Evolutionary conservation across 2,113 vertebrate species (phyloP), one percentile per base, ranked within the genome.

Genomic region (Alethe castanea): DNA sequence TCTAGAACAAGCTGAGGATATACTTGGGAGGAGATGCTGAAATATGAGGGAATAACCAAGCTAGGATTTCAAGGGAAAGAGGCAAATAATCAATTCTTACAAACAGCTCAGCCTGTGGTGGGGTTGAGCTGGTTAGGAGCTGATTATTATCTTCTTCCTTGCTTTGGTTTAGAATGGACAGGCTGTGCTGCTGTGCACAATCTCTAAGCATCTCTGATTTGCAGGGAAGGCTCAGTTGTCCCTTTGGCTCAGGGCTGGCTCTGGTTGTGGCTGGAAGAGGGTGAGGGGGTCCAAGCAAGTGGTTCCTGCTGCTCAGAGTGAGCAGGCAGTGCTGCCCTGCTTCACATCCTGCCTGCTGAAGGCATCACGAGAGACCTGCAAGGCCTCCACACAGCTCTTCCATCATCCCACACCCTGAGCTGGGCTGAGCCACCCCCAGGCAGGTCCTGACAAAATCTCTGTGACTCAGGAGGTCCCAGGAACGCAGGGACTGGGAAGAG

Each of bases 361-460:
- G 56, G 74, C 61, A 6, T 23, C 12, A 52, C 47, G 60, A 91
- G 12, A 47, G 61, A 71, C 38, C 65, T 79, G 53, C 53, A 69
- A 26, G 72, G 61, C 29, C 23, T 79, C 25, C 56, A 17, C 57
- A 1, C 47, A 36, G n/a, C 28, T 67, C 40, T 44, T 35, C 28
- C 0, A 0, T 56, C 36, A 6, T 14, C 45, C 35, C 0, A 0
- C 14, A 15, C 16, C 48, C 0, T 45, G n/a, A 60, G 48, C 59
- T 33, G 64, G 52, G 31, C 72, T 91, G 90, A 92, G 35, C 87
- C 94, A 90, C 48, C 66, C 24, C 61, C 4, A 0, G 38, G 48
- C 78, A 80, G 36, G 62, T 77, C 38, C 70, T 69, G 62, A 26
- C 48, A 90, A 54, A 77, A 33, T 45, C 17, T 4, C 70, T 22